A percentile compares a stretch with the other conserved stretches of the same genome.
Conservation (phyloP, 2,113 vertebrate genomes). For the Plotosus lineatus region DNA sequence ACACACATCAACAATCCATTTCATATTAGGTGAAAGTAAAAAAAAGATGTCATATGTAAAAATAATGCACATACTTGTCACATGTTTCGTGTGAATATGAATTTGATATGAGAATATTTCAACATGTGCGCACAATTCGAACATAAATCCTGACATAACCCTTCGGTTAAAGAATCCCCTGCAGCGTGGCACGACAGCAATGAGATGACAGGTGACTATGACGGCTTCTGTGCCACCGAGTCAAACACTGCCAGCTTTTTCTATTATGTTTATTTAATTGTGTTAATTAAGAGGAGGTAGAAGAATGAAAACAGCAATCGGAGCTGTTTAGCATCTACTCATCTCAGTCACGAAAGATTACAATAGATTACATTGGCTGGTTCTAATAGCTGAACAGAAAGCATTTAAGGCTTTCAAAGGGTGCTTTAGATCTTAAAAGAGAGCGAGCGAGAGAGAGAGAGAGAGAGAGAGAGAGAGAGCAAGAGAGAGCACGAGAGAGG, state of each 20-base stretch:
- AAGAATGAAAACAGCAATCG: constrained; percentile 50
- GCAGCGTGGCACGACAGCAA: constrained; percentile 7
- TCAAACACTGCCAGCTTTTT: constrained; percentile 19
- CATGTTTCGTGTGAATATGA: background rate
- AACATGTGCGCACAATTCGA: background rate
- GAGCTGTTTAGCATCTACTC: constrained; percentile 49
- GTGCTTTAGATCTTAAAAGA: background rate
- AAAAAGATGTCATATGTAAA: background rate
- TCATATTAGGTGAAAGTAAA: background rate
- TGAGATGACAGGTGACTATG: background rate
- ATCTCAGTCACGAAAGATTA: constrained; percentile 54
- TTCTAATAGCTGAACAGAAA: constrained; percentile 21
- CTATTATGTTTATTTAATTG: constrained; percentile 45
- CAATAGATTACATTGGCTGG: constrained; percentile 53
- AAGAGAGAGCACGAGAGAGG: constrained; percentile 2
- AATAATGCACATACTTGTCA: background rate
- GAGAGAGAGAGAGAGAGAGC: no score
- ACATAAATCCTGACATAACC: background rate
- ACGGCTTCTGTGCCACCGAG: background rate
- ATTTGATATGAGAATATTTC: background rate
- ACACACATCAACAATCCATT: background rate
- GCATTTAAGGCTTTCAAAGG: background rate
- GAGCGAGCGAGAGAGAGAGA: no score
- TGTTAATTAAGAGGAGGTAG: constrained; percentile 48
- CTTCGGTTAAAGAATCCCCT: background rate